Conservation (phyloP, 1,140 invertebrate genomes). For the Hyphantria cunea region DNA sequence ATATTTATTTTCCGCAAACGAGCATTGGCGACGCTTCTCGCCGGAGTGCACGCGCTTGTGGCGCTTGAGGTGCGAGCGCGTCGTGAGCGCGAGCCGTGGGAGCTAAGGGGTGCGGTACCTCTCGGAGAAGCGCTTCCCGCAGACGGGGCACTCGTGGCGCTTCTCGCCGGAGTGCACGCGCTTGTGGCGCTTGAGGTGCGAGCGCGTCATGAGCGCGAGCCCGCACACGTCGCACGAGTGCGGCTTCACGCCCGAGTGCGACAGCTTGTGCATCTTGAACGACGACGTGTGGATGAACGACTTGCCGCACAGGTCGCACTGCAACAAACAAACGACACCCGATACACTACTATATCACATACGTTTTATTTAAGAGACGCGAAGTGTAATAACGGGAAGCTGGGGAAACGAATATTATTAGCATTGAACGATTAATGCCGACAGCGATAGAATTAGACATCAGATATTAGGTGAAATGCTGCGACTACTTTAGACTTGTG, state of each 20-base stretch:
- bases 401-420: too few species aligned
- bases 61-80: conserved; percentile 85
- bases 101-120: too few species aligned
- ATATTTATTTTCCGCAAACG: too few species aligned
- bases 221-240: conserved; percentile 84
- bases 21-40: too few species aligned
- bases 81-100: conserved; percentile 83
- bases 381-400: too few species aligned
- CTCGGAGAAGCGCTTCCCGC: conserved; percentile 85
- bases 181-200: conserved; percentile 86
- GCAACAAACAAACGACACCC: conserved; percentile 25
- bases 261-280: conserved; percentile 86
- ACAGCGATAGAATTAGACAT: too few species aligned
- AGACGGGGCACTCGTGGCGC: conserved; percentile 82
- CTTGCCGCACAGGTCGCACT: conserved; percentile 87
- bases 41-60: conserved; percentile 85
- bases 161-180: conserved; percentile 85
- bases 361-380: too few species aligned
- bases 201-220: conserved; percentile 83
- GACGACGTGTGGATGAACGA: conserved; percentile 87
- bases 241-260: conserved; percentile 84
- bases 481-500: too few species aligned
- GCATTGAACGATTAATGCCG: too few species aligned
- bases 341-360: too few species aligned
- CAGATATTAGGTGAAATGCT: too few species aligned